Evolutionary conservation across 2,797 vertebrate genomes (phyloP), one percentile per base, ranked within the genome.

Genomic region (Gallirallus australis): DNA sequence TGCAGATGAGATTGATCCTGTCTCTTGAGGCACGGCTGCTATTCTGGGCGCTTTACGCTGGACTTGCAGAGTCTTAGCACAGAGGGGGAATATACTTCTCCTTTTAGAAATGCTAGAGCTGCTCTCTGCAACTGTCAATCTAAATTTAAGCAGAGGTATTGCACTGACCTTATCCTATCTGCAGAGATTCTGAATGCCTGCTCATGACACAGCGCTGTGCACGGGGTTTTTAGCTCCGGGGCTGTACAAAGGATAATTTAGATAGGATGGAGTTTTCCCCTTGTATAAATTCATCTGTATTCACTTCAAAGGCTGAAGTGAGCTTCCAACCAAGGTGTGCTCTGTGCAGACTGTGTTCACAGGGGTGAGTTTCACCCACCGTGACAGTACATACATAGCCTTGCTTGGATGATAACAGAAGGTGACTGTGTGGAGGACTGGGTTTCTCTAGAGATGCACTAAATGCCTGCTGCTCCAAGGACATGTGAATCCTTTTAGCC

Each of bases 401-500:
- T 72, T 68, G 60, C 89, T 87, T 78, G 76, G 82, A 89, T 9
- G 86, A 17, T 93, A 95, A 95, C 94, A 92, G 19, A 76, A 81
- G 50, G 86, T 63, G 91, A 89, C 92, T 89, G 12, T 33, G 86
- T 9, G 4, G 30, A 78, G 69, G 37, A 9, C 71, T 37, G 50
- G 35, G 69, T 54, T 87, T 81, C 94, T 92, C 94, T 61, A 69
- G 94, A 92, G 94, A 70, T 79, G 69, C 8, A 30, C 92, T 72
- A 28, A 92, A 83, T 93, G 92, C 81, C 73, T 87, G 75, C 89
- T 75, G 82, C 76, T 96, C 61, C 63, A 63, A 92, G 60, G 75
- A 92, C 91, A 92, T 3, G 30, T 0, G 47, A 91, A 94, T 94
- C 77, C 89, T 95, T 88, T 95, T 53, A 96, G 95, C 73, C 82